A percentile compares a stretch with the other conserved stretches of the same genome.
Conservation (phyloP, 2,888 invertebrate genomes). For the Blastobasis adustella region DNA sequence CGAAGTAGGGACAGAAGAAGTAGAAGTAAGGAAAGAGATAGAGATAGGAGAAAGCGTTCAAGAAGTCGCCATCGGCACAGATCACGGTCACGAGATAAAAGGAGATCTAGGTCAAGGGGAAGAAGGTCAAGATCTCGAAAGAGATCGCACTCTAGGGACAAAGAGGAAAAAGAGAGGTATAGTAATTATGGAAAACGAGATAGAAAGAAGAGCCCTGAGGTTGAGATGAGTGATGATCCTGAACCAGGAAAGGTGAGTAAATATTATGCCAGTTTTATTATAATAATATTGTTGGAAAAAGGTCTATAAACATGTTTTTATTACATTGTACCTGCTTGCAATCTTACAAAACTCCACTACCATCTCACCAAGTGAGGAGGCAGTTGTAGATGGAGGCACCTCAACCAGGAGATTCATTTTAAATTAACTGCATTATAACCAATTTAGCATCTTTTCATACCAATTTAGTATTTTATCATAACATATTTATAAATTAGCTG, state of each 20-base stretch:
- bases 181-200: conserved; percentile 43
- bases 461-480: no score
- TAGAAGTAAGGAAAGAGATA: conserved; percentile 21
- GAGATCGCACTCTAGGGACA: conserved; percentile 29
- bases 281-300: not conserved
- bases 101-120: conserved; percentile 25
- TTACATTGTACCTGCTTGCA: no score
- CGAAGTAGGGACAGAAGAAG: conserved; percentile 28
- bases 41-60: conserved; percentile 31
- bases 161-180: conserved; percentile 34
- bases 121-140: conserved; percentile 33
- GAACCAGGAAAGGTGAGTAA: conserved; percentile 80
- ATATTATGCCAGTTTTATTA: not conserved
- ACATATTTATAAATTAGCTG: no score
- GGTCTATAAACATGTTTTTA: no score
- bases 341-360: no score
- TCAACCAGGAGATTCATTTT: no score
- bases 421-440: no score
- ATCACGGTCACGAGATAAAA: conserved; percentile 24
- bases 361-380: no score
- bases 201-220: conserved; percentile 62
- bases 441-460: no score
- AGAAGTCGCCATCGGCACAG: conserved; percentile 27
- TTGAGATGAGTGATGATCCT: conserved; percentile 81
- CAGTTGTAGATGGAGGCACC: no score